Base-by-base conservation (phyloP, 2,888 invertebrate species). In the Lepidonotus clava region DNA sequence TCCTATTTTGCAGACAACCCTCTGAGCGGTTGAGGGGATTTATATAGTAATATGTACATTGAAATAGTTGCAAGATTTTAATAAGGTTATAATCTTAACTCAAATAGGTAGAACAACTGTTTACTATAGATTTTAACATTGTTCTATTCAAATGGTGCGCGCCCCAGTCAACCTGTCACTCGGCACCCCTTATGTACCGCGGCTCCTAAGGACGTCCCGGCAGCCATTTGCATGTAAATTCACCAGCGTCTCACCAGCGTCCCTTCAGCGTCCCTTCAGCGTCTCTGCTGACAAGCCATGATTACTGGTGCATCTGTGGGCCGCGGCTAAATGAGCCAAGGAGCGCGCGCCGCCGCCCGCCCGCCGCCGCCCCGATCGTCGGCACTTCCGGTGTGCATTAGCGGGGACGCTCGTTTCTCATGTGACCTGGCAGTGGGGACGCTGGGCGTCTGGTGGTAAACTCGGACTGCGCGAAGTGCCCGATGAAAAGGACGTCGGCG, bases 151-250 rank as follows among this genome's bases (percentile, higher is more conserved):
- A n/a, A n/a, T n/a, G n/a, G n/a, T n/a, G n/a, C n/a, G n/a, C n/a
- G n/a, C n/a, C n/a, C n/a, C n/a, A n/a, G n/a, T n/a, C n/a, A n/a
- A n/a, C n/a, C n/a, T n/a, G n/a, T n/a, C n/a, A n/a, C n/a, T n/a
- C n/a, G n/a, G n/a, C n/a, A n/a, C n/a, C n/a, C n/a, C n/a, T n/a
- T n/a, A n/a, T n/a, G n/a, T n/a, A n/a, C n/a, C n/a, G 21, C 38
- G 46, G 71, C 38, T 38, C 71, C 71, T 71, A 71, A 71, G 38
- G 71, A 71, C 14, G 71, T 61, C 61, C 71, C 71, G 1, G 34
- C 14, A 2, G 46, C 46, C 51, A 41, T 80, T 80, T 80, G 80
- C 80, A 80, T 80, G 80, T 46, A 80, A 80, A 80, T 80, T 24
- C 32, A 18, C 46, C 46, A n/a, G n/a, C n/a, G n/a, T n/a, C n/a